Conservation (phyloP, 2,113 vertebrate genomes). For the Condylura cristata region DNA sequence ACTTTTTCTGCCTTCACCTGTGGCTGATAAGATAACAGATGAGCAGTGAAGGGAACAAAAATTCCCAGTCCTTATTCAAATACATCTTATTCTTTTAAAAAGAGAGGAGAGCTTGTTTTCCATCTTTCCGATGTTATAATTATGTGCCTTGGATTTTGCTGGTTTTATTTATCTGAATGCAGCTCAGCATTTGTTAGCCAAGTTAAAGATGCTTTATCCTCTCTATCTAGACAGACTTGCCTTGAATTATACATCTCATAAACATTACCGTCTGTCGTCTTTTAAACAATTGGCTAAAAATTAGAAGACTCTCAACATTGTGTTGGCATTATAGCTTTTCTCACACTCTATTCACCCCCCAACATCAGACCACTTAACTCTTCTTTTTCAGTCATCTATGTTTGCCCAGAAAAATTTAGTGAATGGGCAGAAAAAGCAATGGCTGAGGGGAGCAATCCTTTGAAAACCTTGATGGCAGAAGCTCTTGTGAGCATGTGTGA, state of each 20-base stretch:
- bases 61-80: slow-evolving; percentile 74
- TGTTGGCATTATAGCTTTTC: slow-evolving; percentile 66
- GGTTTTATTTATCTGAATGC: slow-evolving; percentile 75
- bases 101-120: slow-evolving; percentile 67
- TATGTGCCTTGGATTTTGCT: slow-evolving; percentile 74
- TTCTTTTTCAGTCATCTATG: slow-evolving; percentile 53
- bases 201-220: slow-evolving; percentile 84
- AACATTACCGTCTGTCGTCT: slow-evolving; percentile 82
- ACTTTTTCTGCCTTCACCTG: slow-evolving; percentile 62
- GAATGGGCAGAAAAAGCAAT: slow-evolving; percentile 55
- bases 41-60: slow-evolving; percentile 70
- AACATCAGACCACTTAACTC: slow-evolving; percentile 62
- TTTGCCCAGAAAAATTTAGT: slow-evolving; percentile 74
- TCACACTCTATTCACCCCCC: background rate
- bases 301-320: slow-evolving; percentile 77
- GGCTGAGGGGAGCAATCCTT: background rate
- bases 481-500: too few relatives aligned
- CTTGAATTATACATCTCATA: slow-evolving; percentile 86
- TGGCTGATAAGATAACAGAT: slow-evolving; percentile 74
- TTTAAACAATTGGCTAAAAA: slow-evolving; percentile 85
- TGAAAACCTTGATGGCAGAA: background rate
- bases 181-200: slow-evolving; percentile 80
- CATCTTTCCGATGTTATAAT: slow-evolving; percentile 67
- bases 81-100: slow-evolving; percentile 60
- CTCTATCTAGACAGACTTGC: slow-evolving; percentile 84